Conservation (phyloP, 2,888 invertebrate species). For the Folsomia manolachei region DNA sequence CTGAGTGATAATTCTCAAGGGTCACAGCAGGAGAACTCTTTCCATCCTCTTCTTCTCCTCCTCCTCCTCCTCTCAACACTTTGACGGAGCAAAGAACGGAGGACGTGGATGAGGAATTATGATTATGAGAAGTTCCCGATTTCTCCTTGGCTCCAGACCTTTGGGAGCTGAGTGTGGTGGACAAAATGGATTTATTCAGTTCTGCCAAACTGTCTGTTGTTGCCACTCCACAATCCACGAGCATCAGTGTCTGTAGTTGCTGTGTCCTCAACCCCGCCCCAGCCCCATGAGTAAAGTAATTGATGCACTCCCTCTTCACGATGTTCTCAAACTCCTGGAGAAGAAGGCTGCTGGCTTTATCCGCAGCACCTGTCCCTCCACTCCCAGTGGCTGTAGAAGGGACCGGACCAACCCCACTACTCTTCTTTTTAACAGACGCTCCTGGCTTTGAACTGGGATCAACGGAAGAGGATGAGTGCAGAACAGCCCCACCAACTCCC, state of each 20-base stretch:
- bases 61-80: not conserved
- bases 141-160: too few species aligned
- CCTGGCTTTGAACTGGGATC: not conserved
- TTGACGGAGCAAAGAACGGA: not conserved
- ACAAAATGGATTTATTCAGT: not conserved
- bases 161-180: not conserved
- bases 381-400: not conserved
- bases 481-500: too few species aligned
- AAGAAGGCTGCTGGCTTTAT: constrained; percentile 20
- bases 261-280: not conserved
- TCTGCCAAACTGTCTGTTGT: constrained; percentile 23
- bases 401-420: not conserved
- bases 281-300: constrained; percentile 24
- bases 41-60: not conserved
- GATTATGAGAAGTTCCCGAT: too few species aligned
- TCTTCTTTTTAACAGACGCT: not conserved
- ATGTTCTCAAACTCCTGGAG: constrained; percentile 47
- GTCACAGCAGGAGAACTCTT: not conserved
- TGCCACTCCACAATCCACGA: constrained; percentile 24
- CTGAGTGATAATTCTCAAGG: constrained; percentile 12
- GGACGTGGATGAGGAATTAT: not conserved
- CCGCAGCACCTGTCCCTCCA: constrained; percentile 3
- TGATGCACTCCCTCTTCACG: constrained; percentile 43
- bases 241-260: not conserved
- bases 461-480: not conserved